Evolutionary conservation across 2,113 vertebrate species (phyloP).

Genomic region (Pipra filicauda): DNA sequence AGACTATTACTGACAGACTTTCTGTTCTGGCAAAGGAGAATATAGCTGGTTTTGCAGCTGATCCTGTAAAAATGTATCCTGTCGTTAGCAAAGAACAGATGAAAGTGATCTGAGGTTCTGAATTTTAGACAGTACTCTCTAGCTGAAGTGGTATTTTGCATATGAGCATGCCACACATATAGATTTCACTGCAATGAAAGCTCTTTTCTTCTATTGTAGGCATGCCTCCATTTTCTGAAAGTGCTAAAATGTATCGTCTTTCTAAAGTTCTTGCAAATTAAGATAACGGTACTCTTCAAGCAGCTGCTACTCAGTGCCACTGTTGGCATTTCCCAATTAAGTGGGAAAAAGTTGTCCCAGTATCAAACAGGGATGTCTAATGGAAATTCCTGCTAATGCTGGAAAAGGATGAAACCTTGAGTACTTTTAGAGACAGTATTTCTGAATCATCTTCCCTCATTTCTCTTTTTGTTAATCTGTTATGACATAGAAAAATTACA

Average conservation of each 20-base stretch:
- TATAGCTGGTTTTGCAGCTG: not conserved
- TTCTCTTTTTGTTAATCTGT: not conserved
- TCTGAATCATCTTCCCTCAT: not conserved
- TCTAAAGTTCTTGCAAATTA: not conserved
- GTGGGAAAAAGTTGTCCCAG: not conserved
- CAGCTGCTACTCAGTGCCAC: not conserved
- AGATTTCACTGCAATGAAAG: not conserved
- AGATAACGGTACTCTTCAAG: not conserved
- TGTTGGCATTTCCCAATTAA: not conserved
- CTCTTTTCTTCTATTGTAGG: not conserved
- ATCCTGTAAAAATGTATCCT: not conserved
- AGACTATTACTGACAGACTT: not conserved
- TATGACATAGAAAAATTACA: not conserved
- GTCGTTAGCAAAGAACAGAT: not conserved
- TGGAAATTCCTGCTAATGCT: not conserved
- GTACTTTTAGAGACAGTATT: not conserved
- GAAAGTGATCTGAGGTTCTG: not conserved
- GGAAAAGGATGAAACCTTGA: not conserved
- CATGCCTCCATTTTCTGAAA: not conserved
- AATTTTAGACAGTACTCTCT: not conserved
- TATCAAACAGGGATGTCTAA: not conserved
- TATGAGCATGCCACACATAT: not conserved
- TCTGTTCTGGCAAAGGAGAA: not conserved
- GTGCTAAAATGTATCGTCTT: not conserved
- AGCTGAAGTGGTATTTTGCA: not conserved